Percentiles rank a stretch among this genome's conserved stretches.
Evolutionary conservation across 2,797 vertebrate species (phyloP).

Genomic region (Oophaga sylvatica): DNA sequence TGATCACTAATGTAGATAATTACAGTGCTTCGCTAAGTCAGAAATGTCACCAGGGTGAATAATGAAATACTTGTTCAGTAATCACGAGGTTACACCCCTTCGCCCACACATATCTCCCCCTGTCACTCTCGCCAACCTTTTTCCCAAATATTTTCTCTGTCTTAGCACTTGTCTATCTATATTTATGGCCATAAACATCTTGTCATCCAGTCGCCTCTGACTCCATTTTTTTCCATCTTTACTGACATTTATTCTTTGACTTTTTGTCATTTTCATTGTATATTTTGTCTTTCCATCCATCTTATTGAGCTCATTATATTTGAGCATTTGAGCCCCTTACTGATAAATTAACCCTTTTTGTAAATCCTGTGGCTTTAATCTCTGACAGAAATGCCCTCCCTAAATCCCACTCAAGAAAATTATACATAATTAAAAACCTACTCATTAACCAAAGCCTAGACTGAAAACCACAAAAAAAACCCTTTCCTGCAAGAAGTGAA

Average conservation of each 20-base stretch:
- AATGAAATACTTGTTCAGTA: constrained; percentile 55
- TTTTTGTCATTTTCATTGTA: neutral
- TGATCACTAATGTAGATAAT: constrained; percentile 57
- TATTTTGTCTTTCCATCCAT: neutral
- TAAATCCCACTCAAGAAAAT: constrained; percentile 46
- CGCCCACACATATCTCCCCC: constrained; percentile 54
- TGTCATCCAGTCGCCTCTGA: neutral
- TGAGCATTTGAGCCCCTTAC: constrained; percentile 38
- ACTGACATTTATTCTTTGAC: neutral
- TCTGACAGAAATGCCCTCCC: constrained; percentile 31
- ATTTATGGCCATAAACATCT: neutral
- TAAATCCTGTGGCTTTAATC: constrained; percentile 1
- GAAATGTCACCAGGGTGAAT: constrained; percentile 52
- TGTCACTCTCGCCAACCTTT: constrained; percentile 24
- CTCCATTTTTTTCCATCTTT: neutral
- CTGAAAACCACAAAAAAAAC: constrained; percentile 15
- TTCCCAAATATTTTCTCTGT: neutral
- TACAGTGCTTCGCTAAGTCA: constrained; percentile 49
- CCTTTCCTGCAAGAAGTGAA: neutral
- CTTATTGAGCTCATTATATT: constrained; percentile 13
- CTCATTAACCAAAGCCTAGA: constrained; percentile 39
- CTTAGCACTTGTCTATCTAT: neutral
- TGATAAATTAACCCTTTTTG: constrained; percentile 49
- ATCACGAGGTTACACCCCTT: constrained; percentile 56
- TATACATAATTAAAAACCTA: constrained; percentile 54